phyloP scores from a whole-genome alignment of 2,888 invertebrate species.

The Buathra laborator region DNA sequence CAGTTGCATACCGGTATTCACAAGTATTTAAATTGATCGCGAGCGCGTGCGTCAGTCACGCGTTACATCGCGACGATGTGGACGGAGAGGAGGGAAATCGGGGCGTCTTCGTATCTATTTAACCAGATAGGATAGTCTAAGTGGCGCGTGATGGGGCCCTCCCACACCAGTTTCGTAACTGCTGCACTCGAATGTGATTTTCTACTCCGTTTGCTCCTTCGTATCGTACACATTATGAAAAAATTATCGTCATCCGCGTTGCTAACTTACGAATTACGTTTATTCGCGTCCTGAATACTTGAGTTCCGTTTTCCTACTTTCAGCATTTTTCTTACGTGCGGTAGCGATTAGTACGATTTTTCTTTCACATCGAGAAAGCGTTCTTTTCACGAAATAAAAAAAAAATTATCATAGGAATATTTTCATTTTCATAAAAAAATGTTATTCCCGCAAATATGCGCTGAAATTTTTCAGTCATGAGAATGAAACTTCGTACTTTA shows the following conservation, averaged over 20 bases:
- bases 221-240: constrained; percentile 38
- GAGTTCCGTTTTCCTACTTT: not conserved
- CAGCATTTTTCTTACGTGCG: not conserved
- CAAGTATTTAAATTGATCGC: constrained; percentile 32
- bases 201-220: constrained; percentile 51
- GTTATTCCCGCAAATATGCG: too few relatives aligned
- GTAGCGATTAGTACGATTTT: too few relatives aligned
- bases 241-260: constrained; percentile 39
- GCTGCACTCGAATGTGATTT: constrained; percentile 51
- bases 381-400: too few relatives aligned
- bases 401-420: too few relatives aligned
- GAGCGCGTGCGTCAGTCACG: constrained; percentile 44
- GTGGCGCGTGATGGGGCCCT: constrained; percentile 41
- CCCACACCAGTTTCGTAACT: constrained; percentile 61
- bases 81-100: not conserved
- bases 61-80: constrained; percentile 27
- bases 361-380: too few relatives aligned
- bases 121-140: constrained; percentile 51
- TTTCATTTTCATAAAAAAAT: too few relatives aligned
- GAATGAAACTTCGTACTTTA: too few relatives aligned
- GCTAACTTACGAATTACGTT: constrained; percentile 12
- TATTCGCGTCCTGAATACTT: constrained; percentile 4
- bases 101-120: constrained; percentile 41
- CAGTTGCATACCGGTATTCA: too few relatives aligned
- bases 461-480: too few relatives aligned